Conservation (phyloP, 2,888 invertebrate species). For the Erebia aethiops region DNA sequence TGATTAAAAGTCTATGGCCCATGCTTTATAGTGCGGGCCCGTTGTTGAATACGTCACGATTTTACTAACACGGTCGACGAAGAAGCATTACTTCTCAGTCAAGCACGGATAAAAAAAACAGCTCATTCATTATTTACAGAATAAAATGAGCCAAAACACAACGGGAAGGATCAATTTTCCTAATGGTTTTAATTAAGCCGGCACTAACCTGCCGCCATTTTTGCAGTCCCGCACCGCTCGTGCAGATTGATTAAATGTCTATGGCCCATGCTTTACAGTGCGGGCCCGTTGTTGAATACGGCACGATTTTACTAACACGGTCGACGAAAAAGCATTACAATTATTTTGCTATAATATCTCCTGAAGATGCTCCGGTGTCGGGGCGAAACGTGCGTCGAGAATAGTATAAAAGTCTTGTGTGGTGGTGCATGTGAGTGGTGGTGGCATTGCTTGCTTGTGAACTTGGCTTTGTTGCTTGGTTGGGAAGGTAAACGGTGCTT, state of each 20-base stretch:
- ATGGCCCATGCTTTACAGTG: conserved; percentile 80
- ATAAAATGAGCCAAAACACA: conserved; percentile 54
- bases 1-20: conserved; percentile 83
- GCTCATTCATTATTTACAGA: neutral
- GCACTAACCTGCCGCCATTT: conserved; percentile 74
- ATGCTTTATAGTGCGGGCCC: conserved; percentile 74
- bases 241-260: conserved; percentile 84
- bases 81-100: neutral
- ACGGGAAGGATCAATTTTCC: conserved; percentile 73
- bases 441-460: too few species aligned
- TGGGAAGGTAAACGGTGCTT: too few species aligned
- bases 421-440: too few species aligned
- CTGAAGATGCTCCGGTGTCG: too few species aligned
- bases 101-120: neutral
- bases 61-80: neutral
- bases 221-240: conserved; percentile 78
- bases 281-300: conserved; percentile 52
- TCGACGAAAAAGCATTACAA: too few species aligned
- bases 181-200: conserved; percentile 83
- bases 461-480: too few species aligned
- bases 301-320: too few species aligned
- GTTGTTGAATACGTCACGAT: conserved; percentile 47
- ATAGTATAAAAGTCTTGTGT: too few species aligned
- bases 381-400: too few species aligned
- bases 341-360: too few species aligned